Evolutionary conservation across 2,113 vertebrate species (phyloP), one percentile per base, ranked within the genome.

Genomic region (Melanostigma gelatinosum): DNA sequence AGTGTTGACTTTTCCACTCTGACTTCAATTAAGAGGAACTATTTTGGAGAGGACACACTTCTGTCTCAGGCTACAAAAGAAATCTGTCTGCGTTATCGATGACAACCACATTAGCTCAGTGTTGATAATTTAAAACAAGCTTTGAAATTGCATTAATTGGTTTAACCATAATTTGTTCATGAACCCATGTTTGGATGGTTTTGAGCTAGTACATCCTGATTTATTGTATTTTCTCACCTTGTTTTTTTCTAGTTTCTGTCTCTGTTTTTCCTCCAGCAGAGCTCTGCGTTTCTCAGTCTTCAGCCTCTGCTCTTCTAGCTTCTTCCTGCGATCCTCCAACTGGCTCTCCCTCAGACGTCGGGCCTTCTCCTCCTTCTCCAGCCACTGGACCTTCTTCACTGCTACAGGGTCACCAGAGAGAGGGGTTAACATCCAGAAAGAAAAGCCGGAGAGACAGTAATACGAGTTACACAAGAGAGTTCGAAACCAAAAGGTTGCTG

Each of bases 341-440:
- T 98, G 98, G 80, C 94, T 97, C 89, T 99, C 98, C 70, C 98
- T 94, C 82, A 98, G 94, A 4, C 93, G 91, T 3, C 96, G 94
- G 8, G 97, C 98, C 77, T 96, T 97, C 87, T 97, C 97, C 89
- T 98, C 98, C 93, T 99, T 98, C 94, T 98, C 96, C 94, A 99
- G 93, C 98, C 98, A 99, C 92, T 98, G 95, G 20, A 93, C 96
- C 86, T 97, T 95, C 94, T 99, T 99, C 70, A 94, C 95, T 4
- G 97, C 98, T 99, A 85, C 24, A 8, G 74, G 32, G 32, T 58
- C 22, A n/a, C 58, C 61, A 72, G 38, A 73, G 29, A 87, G 6
- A 73, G 34, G 4, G 1, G 44, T 82, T 44, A 12, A 20, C 24
- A 34, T 16, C 54, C 1, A 15, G 13, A 50, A 13, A 40, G n/a